Conservation (phyloP, 2,888 invertebrate species). For the Tetranychus piercei region DNA sequence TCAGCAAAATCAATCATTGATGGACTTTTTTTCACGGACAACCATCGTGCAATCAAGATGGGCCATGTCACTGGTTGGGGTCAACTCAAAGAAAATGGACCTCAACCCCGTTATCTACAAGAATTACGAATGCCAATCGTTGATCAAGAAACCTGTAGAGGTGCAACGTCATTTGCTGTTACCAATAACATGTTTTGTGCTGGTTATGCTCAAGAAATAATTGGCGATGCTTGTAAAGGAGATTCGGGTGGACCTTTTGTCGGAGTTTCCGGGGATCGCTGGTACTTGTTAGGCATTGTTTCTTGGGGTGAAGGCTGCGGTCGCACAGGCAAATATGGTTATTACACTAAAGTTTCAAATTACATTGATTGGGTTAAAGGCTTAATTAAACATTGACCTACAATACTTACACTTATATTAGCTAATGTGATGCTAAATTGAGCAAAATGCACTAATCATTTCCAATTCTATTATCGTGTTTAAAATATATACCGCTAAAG, state of each 20-base stretch:
- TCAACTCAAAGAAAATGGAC: conserved; percentile 26
- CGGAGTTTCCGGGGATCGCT: conserved; percentile 24
- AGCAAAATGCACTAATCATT: too few species aligned
- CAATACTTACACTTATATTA: neutral
- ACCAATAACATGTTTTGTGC: conserved; percentile 29
- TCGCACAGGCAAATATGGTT: conserved; percentile 28
- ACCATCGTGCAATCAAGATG: conserved; percentile 13
- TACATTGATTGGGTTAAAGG: conserved; percentile 27
- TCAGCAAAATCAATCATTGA: neutral
- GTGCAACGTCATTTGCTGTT: conserved; percentile 27
- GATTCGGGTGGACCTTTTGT: conserved; percentile 29
- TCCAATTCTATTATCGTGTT: too few species aligned
- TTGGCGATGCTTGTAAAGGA: conserved; percentile 29
- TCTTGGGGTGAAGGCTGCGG: conserved; percentile 30
- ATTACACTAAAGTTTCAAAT: conserved; percentile 28
- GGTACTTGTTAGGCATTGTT: conserved; percentile 29
- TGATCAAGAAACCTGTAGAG: conserved; percentile 23
- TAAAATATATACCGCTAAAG: too few species aligned
- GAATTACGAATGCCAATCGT: conserved; percentile 28
- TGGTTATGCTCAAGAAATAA: conserved; percentile 26
- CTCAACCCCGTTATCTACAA: conserved; percentile 26
- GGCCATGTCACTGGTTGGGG: conserved; percentile 30
- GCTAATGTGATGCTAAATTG: neutral
- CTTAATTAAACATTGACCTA: neutral
- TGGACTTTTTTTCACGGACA: conserved; percentile 8